Conservation (phyloP, 2,888 invertebrate genomes). For the Myopa tessellatipennis region DNA sequence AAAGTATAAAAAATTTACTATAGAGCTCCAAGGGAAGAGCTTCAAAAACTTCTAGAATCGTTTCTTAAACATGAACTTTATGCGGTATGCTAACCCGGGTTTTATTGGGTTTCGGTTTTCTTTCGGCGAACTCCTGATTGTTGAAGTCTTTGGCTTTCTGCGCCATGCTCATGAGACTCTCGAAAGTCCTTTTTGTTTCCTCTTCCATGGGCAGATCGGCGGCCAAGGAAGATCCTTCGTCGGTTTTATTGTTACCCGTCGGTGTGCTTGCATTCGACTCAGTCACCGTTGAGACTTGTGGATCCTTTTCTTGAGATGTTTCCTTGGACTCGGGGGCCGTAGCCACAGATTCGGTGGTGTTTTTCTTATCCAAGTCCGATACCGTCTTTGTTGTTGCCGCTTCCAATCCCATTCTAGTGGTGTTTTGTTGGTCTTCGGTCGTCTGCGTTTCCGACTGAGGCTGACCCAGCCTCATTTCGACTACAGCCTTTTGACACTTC, state of each 20-base stretch:
- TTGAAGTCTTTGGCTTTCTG: conserved; percentile 9
- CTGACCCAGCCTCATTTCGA: neutral
- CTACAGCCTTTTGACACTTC: neutral
- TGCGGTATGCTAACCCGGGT: neutral
- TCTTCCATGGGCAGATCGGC: conserved; percentile 11
- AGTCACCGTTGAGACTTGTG: too few species aligned
- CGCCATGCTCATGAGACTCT: conserved; percentile 19
- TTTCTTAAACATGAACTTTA: neutral
- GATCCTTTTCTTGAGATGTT: neutral
- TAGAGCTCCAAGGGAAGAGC: too few species aligned
- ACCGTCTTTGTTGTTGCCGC: neutral
- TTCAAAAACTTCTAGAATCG: neutral
- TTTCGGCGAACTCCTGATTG: neutral
- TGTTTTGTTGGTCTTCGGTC: neutral
- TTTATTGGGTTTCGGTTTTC: neutral
- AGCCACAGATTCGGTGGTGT: neutral
- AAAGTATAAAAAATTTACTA: too few species aligned
- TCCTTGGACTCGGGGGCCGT: neutral
- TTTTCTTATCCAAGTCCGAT: neutral
- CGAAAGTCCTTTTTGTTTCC: conserved; percentile 8
- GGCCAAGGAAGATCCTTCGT: neutral
- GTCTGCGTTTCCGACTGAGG: neutral
- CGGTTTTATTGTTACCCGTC: too few species aligned
- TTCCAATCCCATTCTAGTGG: neutral
- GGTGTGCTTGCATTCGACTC: too few species aligned